Evolutionary conservation across 1,140 invertebrate species (phyloP), one percentile per base, ranked within the genome.

Genomic region (Pseudomyrmex cubaensis): DNA sequence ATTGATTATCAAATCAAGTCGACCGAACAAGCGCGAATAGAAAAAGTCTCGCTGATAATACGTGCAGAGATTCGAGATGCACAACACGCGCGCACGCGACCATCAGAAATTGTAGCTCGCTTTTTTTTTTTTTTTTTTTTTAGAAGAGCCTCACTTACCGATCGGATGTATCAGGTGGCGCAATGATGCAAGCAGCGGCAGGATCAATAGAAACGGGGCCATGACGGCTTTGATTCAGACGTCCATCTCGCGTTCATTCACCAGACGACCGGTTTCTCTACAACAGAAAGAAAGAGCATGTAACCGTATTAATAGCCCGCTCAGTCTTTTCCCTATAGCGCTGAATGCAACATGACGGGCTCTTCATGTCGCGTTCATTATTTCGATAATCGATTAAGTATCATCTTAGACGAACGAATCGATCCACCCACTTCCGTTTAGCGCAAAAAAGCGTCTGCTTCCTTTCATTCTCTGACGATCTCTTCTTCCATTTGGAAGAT

Each of bases 171-270:
- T 70, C 44, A 89, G 75, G 57, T 82, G 61, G 54, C 63, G 46
- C 54, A 82, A 82, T 50, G 85, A 89, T 70, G 78, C 69, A 77
- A 89, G 62, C 35, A 89, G 25, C 50, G 77, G 69, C 17, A 88
- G 69, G 35, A 88, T 87, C 83, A 87, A 85, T 78, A 63, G 78
- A 66, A 83, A 75, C 44, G 56, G 82, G 48, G 25, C 72, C 87
- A 86, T 86, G 70, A 76, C 61, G 57, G 67, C 50, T 82, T 82
- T 62, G 72, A 76, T 89, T 89, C 87, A 89, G 35, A 57, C 75
- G 54, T 84, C 82, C 82, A 89, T 89, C 73, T 72, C 56, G 82
- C 86, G 85, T 75, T 87, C 74, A 80, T 87, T 86, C 82, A 75
- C 54, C 74, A 80, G 76, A 48, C 35, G 5, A 35, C 35, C 46